Evolutionary conservation across 2,888 invertebrate genomes (phyloP).

Genomic region (Melanostoma scalare): DNA sequence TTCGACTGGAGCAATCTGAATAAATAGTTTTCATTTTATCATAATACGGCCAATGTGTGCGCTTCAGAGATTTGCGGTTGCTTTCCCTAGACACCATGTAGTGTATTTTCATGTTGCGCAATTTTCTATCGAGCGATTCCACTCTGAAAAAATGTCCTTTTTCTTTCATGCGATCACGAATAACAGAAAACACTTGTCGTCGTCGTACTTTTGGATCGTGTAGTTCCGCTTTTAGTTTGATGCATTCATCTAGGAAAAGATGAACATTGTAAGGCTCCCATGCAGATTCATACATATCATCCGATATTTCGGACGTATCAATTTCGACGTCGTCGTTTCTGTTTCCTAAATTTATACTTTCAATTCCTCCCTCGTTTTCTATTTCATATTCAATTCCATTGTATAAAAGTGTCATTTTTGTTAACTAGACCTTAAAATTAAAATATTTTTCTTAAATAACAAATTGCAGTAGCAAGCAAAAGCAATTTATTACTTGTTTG

Average conservation of each 20-base stretch:
- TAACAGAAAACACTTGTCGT: slow-evolving; percentile 32
- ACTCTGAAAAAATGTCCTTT: slow-evolving; percentile 45
- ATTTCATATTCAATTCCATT: slow-evolving; percentile 59
- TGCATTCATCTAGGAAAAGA: slow-evolving; percentile 56
- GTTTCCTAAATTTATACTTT: neutral
- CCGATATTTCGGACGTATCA: neutral
- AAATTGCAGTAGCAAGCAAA: too few species aligned
- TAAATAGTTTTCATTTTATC: slow-evolving; percentile 51
- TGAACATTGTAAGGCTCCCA: slow-evolving; percentile 48
- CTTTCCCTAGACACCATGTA: slow-evolving; percentile 17
- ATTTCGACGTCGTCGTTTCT: neutral
- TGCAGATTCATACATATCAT: slow-evolving; percentile 25
- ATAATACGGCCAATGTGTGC: slow-evolving; percentile 47
- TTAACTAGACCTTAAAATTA: too few species aligned
- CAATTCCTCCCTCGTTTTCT: slow-evolving; percentile 24
- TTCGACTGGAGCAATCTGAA: slow-evolving; percentile 8
- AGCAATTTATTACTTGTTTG: too few species aligned
- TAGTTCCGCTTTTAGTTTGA: slow-evolving; percentile 36
- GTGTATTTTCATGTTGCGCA: slow-evolving; percentile 55
- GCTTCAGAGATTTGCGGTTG: slow-evolving; percentile 19
- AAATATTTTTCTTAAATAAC: too few species aligned
- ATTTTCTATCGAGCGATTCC: slow-evolving; percentile 49
- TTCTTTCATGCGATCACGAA: slow-evolving; percentile 32
- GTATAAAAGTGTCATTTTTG: slow-evolving; percentile 53
- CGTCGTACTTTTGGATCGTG: slow-evolving; percentile 34